Percentiles rank a stretch among this genome's conserved stretches.
phyloP scores from a whole-genome alignment of 1,140 invertebrate genomes.

The Rhopalosiphum maidis region DNA sequence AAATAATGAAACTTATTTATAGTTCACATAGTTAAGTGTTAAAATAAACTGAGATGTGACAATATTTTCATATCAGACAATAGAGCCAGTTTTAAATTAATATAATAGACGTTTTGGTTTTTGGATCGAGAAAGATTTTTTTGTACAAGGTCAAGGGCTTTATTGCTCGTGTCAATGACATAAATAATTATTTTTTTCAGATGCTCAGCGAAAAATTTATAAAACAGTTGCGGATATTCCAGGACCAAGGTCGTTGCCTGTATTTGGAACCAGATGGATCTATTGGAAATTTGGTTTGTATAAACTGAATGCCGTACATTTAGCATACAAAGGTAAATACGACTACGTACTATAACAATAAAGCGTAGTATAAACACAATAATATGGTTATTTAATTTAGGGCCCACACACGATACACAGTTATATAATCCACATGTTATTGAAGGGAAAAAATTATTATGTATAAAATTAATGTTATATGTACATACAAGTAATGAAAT shows the following conservation, averaged over 20 bases:
- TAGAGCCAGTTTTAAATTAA: not conserved
- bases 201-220: not conserved
- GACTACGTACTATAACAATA: not conserved
- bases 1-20: not conserved
- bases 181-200: conserved; percentile 18
- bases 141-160: conserved; percentile 4
- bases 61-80: not conserved
- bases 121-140: not conserved
- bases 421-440: not conserved
- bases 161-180: not conserved
- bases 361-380: not conserved
- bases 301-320: conserved; percentile 76
- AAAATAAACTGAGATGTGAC: not conserved
- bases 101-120: not conserved
- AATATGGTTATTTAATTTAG: not conserved
- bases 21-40: not conserved
- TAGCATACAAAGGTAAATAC: conserved; percentile 75
- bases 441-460: not conserved
- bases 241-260: conserved; percentile 75
- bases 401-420: not conserved
- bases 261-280: conserved; percentile 83
- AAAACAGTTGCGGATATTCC: conserved; percentile 67
- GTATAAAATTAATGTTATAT: not conserved
- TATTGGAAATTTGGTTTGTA: conserved; percentile 73
- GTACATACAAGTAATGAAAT: not conserved